These are phyloP conservation scores for Julus scanicus DNA, from an alignment of 2,888 invertebrate genomes.

Conservation along the genomic window DNA sequence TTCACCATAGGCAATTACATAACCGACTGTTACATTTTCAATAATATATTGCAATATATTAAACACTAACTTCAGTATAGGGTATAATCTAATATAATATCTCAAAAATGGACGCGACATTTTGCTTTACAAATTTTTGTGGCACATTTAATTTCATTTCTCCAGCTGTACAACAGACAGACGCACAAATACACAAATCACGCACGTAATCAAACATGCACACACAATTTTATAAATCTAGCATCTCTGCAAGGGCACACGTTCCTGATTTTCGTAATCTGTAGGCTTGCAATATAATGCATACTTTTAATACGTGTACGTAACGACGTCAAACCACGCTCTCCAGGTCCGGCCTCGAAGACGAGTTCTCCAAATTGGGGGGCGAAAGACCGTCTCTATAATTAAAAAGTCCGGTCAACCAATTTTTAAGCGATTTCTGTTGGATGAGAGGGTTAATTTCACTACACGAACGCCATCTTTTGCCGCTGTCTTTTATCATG, in stretches of 20 bases:
- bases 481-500: slow-evolving; percentile 36
- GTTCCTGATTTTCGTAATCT: neutral
- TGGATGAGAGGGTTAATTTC: slow-evolving; percentile 55
- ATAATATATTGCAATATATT: too few species aligned
- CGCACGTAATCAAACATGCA: neutral
- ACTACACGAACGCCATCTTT: slow-evolving; percentile 58
- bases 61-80: too few species aligned
- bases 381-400: slow-evolving; percentile 44
- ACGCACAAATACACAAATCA: neutral
- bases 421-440: slow-evolving; percentile 54
- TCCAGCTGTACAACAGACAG: slow-evolving; percentile 1
- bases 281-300: neutral
- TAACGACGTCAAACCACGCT: slow-evolving; percentile 24
- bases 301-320: neutral
- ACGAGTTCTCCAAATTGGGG: neutral
- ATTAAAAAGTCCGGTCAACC: slow-evolving; percentile 57
- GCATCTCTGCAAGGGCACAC: neutral
- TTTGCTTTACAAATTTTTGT: neutral
- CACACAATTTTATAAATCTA: slow-evolving; percentile 16
- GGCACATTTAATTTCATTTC: slow-evolving; percentile 4
- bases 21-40: too few species aligned
- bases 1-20: too few species aligned
- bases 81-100: neutral
- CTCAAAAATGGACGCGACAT: neutral
- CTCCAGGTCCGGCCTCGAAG: slow-evolving; percentile 4